phyloP scores from a whole-genome alignment of 2,888 invertebrate genomes.

The Hecatera dysodea region DNA sequence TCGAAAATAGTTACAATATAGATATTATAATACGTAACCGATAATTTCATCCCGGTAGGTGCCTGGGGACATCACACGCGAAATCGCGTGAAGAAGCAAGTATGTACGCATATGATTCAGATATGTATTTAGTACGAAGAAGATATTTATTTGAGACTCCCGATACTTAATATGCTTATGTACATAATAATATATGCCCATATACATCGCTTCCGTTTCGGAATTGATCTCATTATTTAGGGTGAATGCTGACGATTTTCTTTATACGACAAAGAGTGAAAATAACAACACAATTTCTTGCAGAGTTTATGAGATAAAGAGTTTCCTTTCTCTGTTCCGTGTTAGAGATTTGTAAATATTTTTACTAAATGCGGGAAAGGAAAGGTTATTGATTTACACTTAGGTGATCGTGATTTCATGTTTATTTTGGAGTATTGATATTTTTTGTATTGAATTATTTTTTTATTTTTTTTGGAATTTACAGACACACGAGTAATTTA shows the following conservation, averaged over 20 bases:
- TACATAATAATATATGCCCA: too few relatives aligned
- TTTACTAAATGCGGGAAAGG: neutral
- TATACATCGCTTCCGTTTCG: conserved; percentile 33
- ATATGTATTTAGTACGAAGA: neutral
- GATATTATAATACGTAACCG: too few relatives aligned
- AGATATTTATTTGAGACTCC: conserved; percentile 35
- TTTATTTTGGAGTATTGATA: too few relatives aligned
- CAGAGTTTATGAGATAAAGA: conserved; percentile 10
- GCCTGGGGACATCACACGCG: neutral
- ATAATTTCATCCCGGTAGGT: too few relatives aligned
- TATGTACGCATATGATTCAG: conserved; percentile 13
- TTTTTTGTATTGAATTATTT: too few relatives aligned
- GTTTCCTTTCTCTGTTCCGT: neutral
- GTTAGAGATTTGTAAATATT: neutral
- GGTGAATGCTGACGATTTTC: conserved; percentile 17
- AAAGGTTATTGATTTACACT: neutral
- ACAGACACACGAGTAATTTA: too few relatives aligned
- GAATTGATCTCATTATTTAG: conserved; percentile 48
- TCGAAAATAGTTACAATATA: too few relatives aligned
- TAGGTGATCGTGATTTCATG: neutral
- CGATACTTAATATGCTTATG: conserved; percentile 4
- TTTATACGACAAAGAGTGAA: conserved; percentile 23
- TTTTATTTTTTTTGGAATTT: too few relatives aligned
- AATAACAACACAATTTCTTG: conserved; percentile 37
- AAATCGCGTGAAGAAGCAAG: neutral